Base-by-base conservation (phyloP, 2,113 vertebrate genomes). In the Crotalus helleri region DNA sequence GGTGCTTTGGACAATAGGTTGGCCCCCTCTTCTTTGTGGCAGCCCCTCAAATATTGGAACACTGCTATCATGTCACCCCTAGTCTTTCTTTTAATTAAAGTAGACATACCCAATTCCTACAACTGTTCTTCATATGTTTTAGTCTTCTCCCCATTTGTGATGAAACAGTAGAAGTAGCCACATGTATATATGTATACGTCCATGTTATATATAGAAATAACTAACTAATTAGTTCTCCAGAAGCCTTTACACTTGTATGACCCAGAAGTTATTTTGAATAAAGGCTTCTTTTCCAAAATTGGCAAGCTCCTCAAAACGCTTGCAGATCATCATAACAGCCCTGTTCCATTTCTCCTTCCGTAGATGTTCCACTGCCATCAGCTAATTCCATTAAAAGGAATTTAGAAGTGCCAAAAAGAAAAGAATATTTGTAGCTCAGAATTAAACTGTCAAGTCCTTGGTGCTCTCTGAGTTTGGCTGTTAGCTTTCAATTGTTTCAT, bases 231-330 rank as follows among this genome's bases (percentile, higher is more conserved):
- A 64, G n/a, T 51, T 61, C 81, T 55, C 46, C 6, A n/a, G 55
- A 90, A 74, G 88, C 2, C n/a, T 39, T n/a, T 29, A 46, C 33
- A 74, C 88, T 90, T 13, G 44, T 21, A 64, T 86, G 81, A 87
- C 92, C 86, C 88, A 90, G 92, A 26, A 54, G 89, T 89, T 90
- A 93, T 93, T 69, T 85, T 90, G 88, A 90, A 54, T 85, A 59
- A 58, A 90, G 69, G 2, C 11, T 33, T 53, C 55, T 15, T 85
- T 90, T 90, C 89, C 92, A 90, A 29, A n/a, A 61, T 55, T 49
- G 55, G 88, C 26, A 81, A 61, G 12, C 74, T 44, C 44, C 59
- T 86, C 55, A 59, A 61, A 54, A 57, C 39, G 74, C 74, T 53
- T 90, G 39, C 29, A 46, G 69, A 61, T 89, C 55, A 61, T 59